Conservation (phyloP, 1,140 invertebrate genomes). For the Pissodes strobi region DNA sequence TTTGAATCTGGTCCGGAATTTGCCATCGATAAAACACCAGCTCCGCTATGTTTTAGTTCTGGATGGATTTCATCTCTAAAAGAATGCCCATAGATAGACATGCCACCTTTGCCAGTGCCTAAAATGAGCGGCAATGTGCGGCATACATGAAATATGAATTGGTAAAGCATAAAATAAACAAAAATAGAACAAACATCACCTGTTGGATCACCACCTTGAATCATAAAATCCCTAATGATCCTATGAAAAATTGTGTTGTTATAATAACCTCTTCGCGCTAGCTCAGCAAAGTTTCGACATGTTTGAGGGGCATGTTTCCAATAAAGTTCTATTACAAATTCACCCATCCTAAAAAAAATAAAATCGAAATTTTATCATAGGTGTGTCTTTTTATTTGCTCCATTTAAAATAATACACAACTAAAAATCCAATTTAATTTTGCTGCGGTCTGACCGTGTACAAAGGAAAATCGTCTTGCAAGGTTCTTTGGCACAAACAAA, state of each 20-base stretch:
- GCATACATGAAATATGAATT: too few relatives aligned
- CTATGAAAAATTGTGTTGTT: slow-evolving; percentile 96
- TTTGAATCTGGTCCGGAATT: slow-evolving; percentile 97
- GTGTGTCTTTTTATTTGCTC: too few relatives aligned
- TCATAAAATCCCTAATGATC: slow-evolving; percentile 97
- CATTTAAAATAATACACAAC: slow-evolving; percentile 34
- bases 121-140: not conserved
- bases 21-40: slow-evolving; percentile 69
- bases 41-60: slow-evolving; percentile 93
- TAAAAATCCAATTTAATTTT: too few relatives aligned
- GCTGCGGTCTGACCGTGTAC: too few relatives aligned
- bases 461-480: not conserved
- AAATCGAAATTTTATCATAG: too few relatives aligned
- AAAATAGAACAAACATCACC: too few relatives aligned
- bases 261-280: slow-evolving; percentile 90
- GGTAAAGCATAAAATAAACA: too few relatives aligned
- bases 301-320: slow-evolving; percentile 97
- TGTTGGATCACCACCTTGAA: slow-evolving; percentile 94
- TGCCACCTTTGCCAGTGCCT: slow-evolving; percentile 87
- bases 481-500: too few relatives aligned
- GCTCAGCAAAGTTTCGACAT: slow-evolving; percentile 95
- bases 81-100: slow-evolving; percentile 93
- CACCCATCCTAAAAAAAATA: slow-evolving; percentile 82
- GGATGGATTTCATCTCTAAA: slow-evolving; percentile 96
- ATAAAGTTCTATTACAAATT: slow-evolving; percentile 89